phyloP scores from a whole-genome alignment of 2,113 vertebrate genomes.

The Tetraodon nigroviridis region DNA sequence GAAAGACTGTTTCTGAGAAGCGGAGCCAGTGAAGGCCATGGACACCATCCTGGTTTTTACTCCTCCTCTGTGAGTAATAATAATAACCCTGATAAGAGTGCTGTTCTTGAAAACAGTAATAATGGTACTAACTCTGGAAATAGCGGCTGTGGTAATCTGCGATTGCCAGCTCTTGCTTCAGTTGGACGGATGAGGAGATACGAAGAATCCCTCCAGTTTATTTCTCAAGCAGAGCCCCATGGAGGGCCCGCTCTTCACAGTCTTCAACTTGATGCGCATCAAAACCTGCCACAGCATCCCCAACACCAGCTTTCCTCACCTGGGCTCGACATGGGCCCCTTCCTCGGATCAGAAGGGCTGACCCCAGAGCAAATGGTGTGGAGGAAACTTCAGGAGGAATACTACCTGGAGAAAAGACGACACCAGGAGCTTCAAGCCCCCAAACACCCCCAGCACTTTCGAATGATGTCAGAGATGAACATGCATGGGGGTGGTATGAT shows the following conservation, averaged over 20 bases:
- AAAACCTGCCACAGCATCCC: conserved; percentile 65
- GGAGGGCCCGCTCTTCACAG: conserved; percentile 80
- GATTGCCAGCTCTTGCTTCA: conserved; percentile 33
- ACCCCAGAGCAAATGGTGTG: conserved; percentile 93
- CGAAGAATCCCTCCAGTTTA: conserved; percentile 92
- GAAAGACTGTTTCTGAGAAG: conserved; percentile 88
- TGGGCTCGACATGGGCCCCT: conserved; percentile 82
- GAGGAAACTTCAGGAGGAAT: conserved; percentile 96
- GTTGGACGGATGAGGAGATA: conserved; percentile 83
- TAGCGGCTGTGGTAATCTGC: conserved; percentile 51
- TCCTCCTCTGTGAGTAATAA: conserved; percentile 56
- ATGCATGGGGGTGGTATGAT: conserved; percentile 76
- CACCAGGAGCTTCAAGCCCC: conserved; percentile 87
- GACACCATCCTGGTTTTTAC: conserved; percentile 66
- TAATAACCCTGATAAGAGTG: conserved; percentile 66
- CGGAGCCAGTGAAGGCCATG: conserved; percentile 71
- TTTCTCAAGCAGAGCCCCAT: conserved; percentile 90
- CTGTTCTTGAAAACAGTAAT: conserved; percentile 55
- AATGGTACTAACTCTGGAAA: conserved; percentile 52
- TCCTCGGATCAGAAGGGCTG: conserved; percentile 87
- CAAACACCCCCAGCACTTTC: conserved; percentile 82
- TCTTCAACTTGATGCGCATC: conserved; percentile 68
- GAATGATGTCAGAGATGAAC: conserved; percentile 82
- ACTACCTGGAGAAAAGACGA: conserved; percentile 92
- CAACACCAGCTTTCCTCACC: conserved; percentile 76